Conservation (phyloP, 2,888 invertebrate genomes). For the Ceramica pisi region DNA sequence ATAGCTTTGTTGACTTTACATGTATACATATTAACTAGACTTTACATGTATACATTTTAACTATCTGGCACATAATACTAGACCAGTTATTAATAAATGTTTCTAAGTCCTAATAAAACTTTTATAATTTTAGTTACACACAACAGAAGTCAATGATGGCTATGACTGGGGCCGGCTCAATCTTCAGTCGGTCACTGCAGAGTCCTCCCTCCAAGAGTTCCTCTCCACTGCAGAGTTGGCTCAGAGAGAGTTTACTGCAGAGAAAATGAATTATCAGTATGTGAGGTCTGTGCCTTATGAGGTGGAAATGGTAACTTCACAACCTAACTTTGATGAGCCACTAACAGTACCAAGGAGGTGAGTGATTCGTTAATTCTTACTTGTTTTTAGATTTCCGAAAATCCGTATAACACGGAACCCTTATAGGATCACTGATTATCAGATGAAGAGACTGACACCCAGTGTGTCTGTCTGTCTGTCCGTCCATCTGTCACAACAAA, state of each 20-base stretch:
- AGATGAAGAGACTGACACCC: too few relatives aligned
- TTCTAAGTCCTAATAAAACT: background rate
- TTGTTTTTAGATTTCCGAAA: too few relatives aligned
- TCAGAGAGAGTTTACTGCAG: conserved; percentile 97
- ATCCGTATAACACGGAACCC: too few relatives aligned
- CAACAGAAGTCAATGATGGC: conserved; percentile 97
- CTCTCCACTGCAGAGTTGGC: conserved; percentile 98
- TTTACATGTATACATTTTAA: too few relatives aligned
- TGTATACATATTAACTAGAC: too few relatives aligned
- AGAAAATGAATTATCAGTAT: conserved; percentile 95
- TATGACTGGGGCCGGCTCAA: conserved; percentile 97
- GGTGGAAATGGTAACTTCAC: conserved; percentile 83
- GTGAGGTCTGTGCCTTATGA: conserved; percentile 83
- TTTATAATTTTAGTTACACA: conserved; percentile 92
- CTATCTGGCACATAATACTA: background rate
- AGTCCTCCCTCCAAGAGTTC: conserved; percentile 99
- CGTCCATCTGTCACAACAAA: too few relatives aligned
- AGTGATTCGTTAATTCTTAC: conserved; percentile 15
- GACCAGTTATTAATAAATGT: background rate
- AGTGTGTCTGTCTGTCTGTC: too few relatives aligned
- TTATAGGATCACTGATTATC: too few relatives aligned
- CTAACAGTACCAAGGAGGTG: conserved; percentile 94
- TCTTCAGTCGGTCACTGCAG: conserved; percentile 98
- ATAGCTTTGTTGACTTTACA: too few relatives aligned
- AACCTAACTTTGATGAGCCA: conserved; percentile 87